Evolutionary conservation across 2,797 vertebrate species (phyloP), one percentile per base, ranked within the genome.

Genomic region (Glyptemys insculpta): DNA sequence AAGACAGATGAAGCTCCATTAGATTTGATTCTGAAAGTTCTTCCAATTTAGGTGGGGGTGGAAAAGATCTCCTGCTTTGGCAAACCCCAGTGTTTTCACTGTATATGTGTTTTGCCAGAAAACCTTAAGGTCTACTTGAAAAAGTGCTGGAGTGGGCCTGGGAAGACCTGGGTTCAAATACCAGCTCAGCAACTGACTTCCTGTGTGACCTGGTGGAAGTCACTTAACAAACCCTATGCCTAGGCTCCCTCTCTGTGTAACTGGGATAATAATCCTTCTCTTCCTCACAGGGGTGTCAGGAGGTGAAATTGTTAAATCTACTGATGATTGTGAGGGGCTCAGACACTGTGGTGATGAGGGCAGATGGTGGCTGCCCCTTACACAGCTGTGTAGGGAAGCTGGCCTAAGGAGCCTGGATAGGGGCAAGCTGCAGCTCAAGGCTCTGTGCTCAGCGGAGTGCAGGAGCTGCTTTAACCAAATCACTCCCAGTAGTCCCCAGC

Each of bases 1-100:
- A 6, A 0, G 0, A 80, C 34, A 74, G 1, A 72, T 41, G n/a
- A 18, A 84, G 1, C 29, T 19, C 57, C 14, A 54, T 79, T 41
- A 59, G 50, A 1, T 2, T n/a, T 90, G 18, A 4, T 74, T 11
- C 49, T 9, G 3, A 89, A 87, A 90, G 34, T 1, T 0, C 9
- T 85, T 90, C 65, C 47, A 54, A 25, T 27, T 76, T 9, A 65
- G 5, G 2, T 8, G 25, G 49, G 2, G 14, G 1, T 49, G 68
- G 41, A 57, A 86, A 37, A 57, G 95, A 78, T 0, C 14, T 16
- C 19, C 15, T 37, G 6, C 1, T 49, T 18, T 79, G 25, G 78
- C 47, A 15, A 47, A 12, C 49, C 47, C 78, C 14, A 49, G 14
- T 34, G 44, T 52, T 79, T 52, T 79, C 49, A 15, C 27, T 3